These are phyloP conservation scores for Nyctibius grandis DNA, from an alignment of 2,797 vertebrate species.

Conservation along the genomic window DNA sequence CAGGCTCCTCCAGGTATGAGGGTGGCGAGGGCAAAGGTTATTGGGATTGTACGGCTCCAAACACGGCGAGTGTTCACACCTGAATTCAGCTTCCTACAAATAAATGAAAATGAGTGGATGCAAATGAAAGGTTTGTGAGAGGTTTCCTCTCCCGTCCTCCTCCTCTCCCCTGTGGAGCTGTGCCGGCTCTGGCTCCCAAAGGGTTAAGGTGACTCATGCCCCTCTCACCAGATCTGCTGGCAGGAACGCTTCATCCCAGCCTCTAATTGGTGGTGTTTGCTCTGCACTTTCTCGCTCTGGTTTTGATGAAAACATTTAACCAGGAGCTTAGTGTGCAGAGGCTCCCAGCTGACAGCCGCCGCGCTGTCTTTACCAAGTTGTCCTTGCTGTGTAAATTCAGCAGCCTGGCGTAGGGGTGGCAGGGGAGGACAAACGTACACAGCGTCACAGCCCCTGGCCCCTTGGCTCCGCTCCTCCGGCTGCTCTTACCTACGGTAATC, in stretches of 20 bases:
- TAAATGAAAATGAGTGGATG: background rate
- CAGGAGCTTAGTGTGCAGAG: constrained; percentile 46
- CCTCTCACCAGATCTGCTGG: constrained; percentile 51
- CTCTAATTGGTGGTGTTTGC: constrained; percentile 64
- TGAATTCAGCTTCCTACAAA: background rate
- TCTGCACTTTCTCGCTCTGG: constrained; percentile 62
- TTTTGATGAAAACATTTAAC: constrained; percentile 68
- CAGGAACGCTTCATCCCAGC: constrained; percentile 46
- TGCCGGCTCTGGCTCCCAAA: background rate
- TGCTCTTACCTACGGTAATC: background rate
- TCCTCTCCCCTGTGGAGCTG: background rate
- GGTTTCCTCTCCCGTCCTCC: background rate
- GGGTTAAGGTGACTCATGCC: constrained; percentile 64
- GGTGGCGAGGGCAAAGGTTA: background rate
- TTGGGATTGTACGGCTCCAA: background rate
- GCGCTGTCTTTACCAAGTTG: background rate
- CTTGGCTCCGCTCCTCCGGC: background rate
- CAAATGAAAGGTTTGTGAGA: background rate
- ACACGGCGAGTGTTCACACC: accelerated
- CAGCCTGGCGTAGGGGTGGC: background rate
- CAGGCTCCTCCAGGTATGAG: background rate
- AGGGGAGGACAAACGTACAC: background rate
- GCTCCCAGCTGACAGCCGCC: constrained; percentile 46
- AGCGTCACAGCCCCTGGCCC: background rate
- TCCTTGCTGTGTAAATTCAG: constrained; percentile 37